Base-by-base conservation (phyloP, 2,888 invertebrate genomes). In the Chymomyza fuscimana region DNA sequence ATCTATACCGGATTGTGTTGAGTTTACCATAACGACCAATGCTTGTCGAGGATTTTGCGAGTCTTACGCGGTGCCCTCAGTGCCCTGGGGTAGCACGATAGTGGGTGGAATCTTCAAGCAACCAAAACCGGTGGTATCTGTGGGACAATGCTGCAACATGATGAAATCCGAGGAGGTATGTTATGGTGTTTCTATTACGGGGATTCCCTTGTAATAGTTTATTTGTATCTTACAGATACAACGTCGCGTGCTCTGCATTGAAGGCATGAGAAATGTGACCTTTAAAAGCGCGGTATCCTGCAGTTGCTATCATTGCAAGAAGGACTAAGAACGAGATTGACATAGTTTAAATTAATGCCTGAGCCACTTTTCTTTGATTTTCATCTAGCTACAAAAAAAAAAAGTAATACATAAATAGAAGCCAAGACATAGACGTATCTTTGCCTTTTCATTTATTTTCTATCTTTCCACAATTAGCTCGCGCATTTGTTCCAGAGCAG, bases 131-230 rank as follows among this genome's bases (percentile, higher is more conserved):
- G 94, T 96, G 69, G 95, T 96, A 2, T 96, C 97, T 0, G 93
- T 96, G 50, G 97, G 96, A 10, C 96, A 97, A 89, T 97, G 97
- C 92, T 97, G 97, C 92, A 96, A 96, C 91, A 97, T 97, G 86
- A 96, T 96, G 95, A 96, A 97, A 85, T 95, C 97, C 0, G 96
- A 96, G 92, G 95, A 96, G 89, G 96, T 96, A 90, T 93, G 80
- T 70, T 36, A 5, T 60, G 19, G 5, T 51, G 6, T n/a, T 12
- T 59, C 5, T 5, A 16, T 29, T 9, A 25, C 2, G 22, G 54
- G 10, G 10, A n/a, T 54, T 19, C n/a, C 6, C 4, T 63, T 9
- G 50, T 19, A 10, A 5, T 51, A 25, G 25, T 63, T 25, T 51
- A 50, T 22, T 29, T 9, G 12, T 19, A 15, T 68, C 15, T 59